These are phyloP conservation scores for Philotrypesis tridentata DNA, from an alignment of 1,140 invertebrate genomes.

Conservation along the genomic window DNA sequence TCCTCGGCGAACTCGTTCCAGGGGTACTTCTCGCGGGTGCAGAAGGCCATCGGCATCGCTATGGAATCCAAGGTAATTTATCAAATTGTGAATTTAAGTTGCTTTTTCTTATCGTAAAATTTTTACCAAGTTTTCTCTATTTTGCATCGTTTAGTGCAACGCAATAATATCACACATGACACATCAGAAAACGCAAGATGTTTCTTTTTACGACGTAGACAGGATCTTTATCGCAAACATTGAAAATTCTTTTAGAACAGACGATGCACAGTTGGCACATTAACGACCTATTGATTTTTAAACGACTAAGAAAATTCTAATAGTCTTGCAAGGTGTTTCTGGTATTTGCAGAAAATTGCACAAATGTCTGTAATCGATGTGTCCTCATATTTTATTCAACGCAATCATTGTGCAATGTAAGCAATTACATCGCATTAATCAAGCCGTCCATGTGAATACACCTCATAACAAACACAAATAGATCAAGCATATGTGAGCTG, in stretches of 20 bases:
- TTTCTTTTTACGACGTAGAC: too few species aligned
- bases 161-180: too few species aligned
- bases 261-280: not conserved
- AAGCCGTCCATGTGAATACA: not conserved
- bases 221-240: too few species aligned
- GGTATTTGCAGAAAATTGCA: not conserved
- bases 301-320: not conserved
- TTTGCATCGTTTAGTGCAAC: too few species aligned
- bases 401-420: not conserved
- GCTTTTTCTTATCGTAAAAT: too few species aligned
- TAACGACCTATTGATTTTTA: not conserved
- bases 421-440: not conserved
- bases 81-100: too few species aligned
- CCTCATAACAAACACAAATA: not conserved
- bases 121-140: too few species aligned
- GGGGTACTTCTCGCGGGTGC: constrained; percentile 95
- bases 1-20: constrained; percentile 99
- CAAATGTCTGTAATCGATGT: not conserved
- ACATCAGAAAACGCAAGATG: too few species aligned
- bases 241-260: not conserved
- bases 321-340: not conserved
- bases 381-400: not conserved
- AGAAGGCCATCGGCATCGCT: constrained; percentile 99
- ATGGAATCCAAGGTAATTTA: not conserved
- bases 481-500: not conserved